These are phyloP conservation scores for Alexandromys fortis DNA, from an alignment of 2,113 vertebrate genomes.

Conservation along the genomic window DNA sequence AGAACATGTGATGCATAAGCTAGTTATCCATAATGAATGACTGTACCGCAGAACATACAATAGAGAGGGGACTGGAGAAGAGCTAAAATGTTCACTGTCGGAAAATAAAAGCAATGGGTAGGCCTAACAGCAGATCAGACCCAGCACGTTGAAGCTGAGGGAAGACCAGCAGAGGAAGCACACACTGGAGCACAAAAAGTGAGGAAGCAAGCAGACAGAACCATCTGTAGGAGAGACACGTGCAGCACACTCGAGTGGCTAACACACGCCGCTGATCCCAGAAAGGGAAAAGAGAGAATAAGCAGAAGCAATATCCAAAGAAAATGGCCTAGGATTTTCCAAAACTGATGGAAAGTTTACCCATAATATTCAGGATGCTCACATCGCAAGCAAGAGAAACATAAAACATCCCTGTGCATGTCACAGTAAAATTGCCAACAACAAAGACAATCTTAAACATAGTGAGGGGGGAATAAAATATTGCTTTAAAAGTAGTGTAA, in stretches of 20 bases:
- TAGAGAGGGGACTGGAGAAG: not conserved
- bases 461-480: too few species aligned
- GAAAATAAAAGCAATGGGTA: not conserved
- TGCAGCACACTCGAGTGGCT: accelerated
- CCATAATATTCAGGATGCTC: not conserved
- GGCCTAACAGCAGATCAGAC: not conserved
- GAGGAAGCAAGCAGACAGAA: not conserved
- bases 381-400: not conserved
- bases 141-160: not conserved
- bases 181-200: not conserved
- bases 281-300: too few species aligned
- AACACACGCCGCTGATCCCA: accelerated
- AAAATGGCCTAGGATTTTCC: not conserved
- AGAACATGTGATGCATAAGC: not conserved
- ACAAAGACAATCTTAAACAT: not conserved
- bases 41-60: not conserved
- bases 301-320: not conserved
- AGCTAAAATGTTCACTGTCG: not conserved
- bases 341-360: not conserved
- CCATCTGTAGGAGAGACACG: accelerated
- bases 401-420: not conserved
- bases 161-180: not conserved
- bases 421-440: not conserved
- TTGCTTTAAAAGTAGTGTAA: not conserved
- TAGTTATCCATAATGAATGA: not conserved